These are phyloP conservation scores for Dermochelys coriacea DNA, from an alignment of 2,797 vertebrate genomes.

Conservation along the genomic window DNA sequence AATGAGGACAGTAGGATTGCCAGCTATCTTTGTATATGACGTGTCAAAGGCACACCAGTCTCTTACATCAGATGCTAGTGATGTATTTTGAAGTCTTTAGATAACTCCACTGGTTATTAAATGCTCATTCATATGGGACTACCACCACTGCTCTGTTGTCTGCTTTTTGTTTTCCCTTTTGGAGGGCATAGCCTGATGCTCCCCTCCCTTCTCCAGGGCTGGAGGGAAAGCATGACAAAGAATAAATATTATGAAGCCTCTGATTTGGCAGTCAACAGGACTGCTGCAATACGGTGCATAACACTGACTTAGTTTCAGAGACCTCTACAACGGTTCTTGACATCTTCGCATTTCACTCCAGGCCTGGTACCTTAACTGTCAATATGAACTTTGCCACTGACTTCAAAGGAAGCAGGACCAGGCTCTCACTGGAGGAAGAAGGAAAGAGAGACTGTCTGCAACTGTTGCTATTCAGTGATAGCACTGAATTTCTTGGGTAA, in stretches of 20 bases:
- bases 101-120: neutral
- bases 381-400: neutral
- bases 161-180: neutral
- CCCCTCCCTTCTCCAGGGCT: neutral
- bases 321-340: neutral
- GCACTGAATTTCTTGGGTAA: slow-evolving; percentile 12
- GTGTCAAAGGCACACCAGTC: neutral
- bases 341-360: neutral
- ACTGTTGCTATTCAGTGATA: neutral
- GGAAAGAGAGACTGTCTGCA: neutral
- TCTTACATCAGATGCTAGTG: neutral
- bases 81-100: fast-evolving
- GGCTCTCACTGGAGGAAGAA: neutral
- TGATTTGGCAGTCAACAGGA: neutral
- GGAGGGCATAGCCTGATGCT: neutral
- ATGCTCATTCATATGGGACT: neutral
- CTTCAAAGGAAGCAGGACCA: slow-evolving; percentile 15
- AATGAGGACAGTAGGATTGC: neutral
- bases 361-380: neutral
- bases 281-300: neutral
- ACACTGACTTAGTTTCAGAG: neutral
- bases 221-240: neutral
- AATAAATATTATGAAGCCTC: neutral
- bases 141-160: neutral
- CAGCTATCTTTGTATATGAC: neutral